Evolutionary conservation across 2,113 vertebrate species (phyloP), one percentile per base, ranked within the genome.

Genomic region (Erpornis zantholeuca): DNA sequence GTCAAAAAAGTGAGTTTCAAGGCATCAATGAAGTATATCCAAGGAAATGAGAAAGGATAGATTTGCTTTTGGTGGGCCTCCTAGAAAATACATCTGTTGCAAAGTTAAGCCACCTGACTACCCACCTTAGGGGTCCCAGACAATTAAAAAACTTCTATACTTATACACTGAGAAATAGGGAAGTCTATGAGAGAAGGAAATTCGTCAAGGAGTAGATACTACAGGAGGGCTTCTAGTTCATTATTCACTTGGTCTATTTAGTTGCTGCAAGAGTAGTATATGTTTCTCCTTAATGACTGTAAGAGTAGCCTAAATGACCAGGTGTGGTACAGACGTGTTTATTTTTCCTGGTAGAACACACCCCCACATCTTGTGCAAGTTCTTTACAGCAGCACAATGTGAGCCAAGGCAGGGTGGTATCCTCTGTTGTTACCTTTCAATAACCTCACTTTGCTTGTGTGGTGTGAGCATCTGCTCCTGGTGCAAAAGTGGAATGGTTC

Each of bases 281-380:
- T 86, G 6, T 72, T 82, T 80, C 64, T 57, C 29, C 25, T 54
- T 53, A 56, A 36, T n/a, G 49, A 20, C 33, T 28, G 8, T 22
- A 31, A 65, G 42, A 9, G 23, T 40, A 47, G 90, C 24, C 8
- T 52, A 65, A 85, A 63, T 54, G 27, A 54, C 12, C 3, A 57
- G 53, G 12, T 76, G 15, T 56, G 59, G 38, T 6, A 18, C 5
- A 79, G 47, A 12, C 0, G 0, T 19, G 28, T 47, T 63, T 78
- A 6, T 63, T 76, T 85, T n/a, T 23, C 15, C 12, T 45, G 17
- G 4, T 40, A 21, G 33, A n/a, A 77, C 42, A 69, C 66, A 35
- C 11, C 36, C 78, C 50, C 15, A 8, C 2, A 1, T 72, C 61
- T 88, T 94, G 52, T 71, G 72, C 72, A 92, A 95, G 63, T 47